Base-by-base conservation (phyloP, 2,888 invertebrate genomes). In the Laspeyria flexula region DNA sequence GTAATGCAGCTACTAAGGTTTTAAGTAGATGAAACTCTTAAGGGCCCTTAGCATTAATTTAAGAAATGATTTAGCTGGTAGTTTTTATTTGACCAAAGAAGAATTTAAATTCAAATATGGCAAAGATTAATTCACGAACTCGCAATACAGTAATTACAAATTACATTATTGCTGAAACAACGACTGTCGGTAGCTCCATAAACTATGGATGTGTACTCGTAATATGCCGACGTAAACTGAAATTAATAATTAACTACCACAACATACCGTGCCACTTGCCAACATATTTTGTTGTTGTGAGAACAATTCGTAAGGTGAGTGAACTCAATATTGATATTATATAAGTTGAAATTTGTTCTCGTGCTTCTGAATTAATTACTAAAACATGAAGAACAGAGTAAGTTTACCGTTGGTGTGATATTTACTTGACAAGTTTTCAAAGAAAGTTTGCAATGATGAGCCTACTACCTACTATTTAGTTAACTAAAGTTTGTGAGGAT, bases 221-320 rank as follows among this genome's bases (percentile, higher is more conserved):
- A 60, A 66, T 60, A 61, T 59, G 62, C 53, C 44, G 43, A 39
- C 39, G 56, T 51, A 54, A 55, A 57, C 55, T 41, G 58, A 41
- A 60, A 62, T 68, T 62, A 54, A 54, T 60, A 65, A 67, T 54
- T 68, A 65, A 67, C 59, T 27, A 30, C 6, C 25, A 12, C 39
- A n/a, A 31, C 16, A 15, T 18, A 16, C n/a, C 11, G n/a, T 30
- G 12, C 0, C 30, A 21, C 18, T 10, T 18, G 1, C n/a, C 18
- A 6, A 3, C 34, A 16, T 35, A 18, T 18, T 16, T 13, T 13
- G 13, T 13, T 18, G 7, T 35, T 4, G n/a, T 3, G 2, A n/a
- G 18, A 12, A 21, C 18, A 25, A 7, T 7, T 25, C 25, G 6
- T 7, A 7, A 25, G 25, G 25, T 7, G 25, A 7, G 25, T 7